phyloP scores from a whole-genome alignment of 1,140 invertebrate species.

The Pentalonia nigronervosa region DNA sequence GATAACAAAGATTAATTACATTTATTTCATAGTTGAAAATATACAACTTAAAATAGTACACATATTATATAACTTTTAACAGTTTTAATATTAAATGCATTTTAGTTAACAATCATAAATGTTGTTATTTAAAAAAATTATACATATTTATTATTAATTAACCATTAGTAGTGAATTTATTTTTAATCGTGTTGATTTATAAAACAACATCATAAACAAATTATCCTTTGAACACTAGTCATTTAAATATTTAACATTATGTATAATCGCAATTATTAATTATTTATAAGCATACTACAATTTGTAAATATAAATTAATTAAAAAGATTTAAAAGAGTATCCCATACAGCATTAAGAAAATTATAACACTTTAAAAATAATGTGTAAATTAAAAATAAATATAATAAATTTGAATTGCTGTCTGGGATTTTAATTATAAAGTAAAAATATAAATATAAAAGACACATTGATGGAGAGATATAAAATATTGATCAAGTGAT shows the following conservation, averaged over 20 bases:
- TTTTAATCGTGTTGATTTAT: not conserved
- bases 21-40: not conserved
- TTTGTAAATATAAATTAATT: not conserved
- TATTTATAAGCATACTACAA: not conserved
- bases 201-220: not conserved
- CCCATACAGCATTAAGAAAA: not conserved
- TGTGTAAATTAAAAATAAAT: not conserved
- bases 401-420: not conserved
- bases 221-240: slow-evolving; percentile 27
- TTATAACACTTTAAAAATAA: not conserved
- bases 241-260: not conserved
- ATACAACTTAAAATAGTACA: not conserved
- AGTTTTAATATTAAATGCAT: not conserved
- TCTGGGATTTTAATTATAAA: not conserved
- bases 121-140: not conserved
- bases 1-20: not conserved
- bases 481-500: not conserved
- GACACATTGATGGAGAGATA: not conserved
- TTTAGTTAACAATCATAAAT: not conserved
- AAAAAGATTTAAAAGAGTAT: not conserved
- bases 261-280: not conserved
- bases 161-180: not conserved
- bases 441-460: not conserved
- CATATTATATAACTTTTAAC: not conserved
- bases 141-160: not conserved